phyloP scores from a whole-genome alignment of 2,797 vertebrate species.

The Scolopax rusticola region DNA sequence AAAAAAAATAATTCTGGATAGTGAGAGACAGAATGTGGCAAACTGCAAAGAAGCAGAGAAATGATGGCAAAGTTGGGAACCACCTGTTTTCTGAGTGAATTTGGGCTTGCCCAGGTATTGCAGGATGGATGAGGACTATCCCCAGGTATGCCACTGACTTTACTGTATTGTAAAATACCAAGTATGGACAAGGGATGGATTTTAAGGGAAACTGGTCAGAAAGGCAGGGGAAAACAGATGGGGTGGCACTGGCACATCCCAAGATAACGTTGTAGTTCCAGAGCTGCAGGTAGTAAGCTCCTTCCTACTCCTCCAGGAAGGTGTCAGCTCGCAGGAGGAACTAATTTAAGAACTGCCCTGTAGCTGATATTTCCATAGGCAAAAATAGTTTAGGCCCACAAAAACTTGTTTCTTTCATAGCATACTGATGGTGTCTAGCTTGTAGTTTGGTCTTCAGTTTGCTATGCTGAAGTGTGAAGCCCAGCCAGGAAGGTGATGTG shows the following conservation, averaged over 20 bases:
- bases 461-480: background rate
- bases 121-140: background rate
- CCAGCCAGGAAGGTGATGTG: background rate
- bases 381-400: background rate
- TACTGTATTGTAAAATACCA: background rate
- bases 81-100: background rate
- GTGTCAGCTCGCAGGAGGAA: background rate
- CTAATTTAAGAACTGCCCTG: background rate
- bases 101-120: background rate
- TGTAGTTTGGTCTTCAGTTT: background rate
- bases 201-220: background rate
- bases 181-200: background rate
- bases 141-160: background rate
- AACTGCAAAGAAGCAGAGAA: background rate
- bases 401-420: background rate
- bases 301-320: background rate
- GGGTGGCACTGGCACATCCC: background rate
- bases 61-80: background rate
- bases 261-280: background rate
- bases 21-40: background rate
- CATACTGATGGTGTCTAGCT: background rate
- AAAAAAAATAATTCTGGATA: background rate
- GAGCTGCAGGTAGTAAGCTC: background rate
- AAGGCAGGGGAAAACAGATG: fast-evolving
- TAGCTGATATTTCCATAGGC: background rate